Conservation (phyloP, 1,140 invertebrate species). For the Drosophila truncata region DNA sequence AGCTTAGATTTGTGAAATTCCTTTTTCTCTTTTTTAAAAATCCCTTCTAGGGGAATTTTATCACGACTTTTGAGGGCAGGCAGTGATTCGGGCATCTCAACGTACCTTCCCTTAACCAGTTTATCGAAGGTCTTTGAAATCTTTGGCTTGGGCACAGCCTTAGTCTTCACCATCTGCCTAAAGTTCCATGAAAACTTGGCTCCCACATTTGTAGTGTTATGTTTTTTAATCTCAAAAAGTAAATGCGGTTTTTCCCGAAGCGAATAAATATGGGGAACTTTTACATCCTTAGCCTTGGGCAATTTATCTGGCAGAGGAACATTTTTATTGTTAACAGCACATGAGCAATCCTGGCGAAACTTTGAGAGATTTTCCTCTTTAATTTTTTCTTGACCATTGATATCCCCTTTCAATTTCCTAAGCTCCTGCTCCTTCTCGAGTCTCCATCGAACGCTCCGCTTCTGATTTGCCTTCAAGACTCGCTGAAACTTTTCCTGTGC, state of each 20-base stretch:
- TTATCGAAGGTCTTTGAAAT: slow-evolving; percentile 2
- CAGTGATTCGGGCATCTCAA: background rate
- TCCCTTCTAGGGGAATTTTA: too few relatives aligned
- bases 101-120: background rate
- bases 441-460: background rate
- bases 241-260: background rate
- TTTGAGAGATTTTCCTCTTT: too few relatives aligned
- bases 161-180: background rate
- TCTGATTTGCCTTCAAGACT: background rate
- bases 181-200: slow-evolving; percentile 12
- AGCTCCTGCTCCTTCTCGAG: background rate
- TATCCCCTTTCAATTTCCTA: too few relatives aligned
- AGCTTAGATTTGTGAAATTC: background rate
- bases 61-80: background rate
- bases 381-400: background rate
- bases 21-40: background rate
- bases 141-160: background rate
- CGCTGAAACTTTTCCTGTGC: background rate
- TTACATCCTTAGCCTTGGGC: background rate
- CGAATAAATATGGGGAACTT: slow-evolving; percentile 6
- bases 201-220: background rate
- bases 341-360: background rate
- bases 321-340: background rate
- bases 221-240: background rate
- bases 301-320: background rate